Evolutionary conservation across 2,888 invertebrate species (phyloP).

Genomic region (Calliphora vomitoria): DNA sequence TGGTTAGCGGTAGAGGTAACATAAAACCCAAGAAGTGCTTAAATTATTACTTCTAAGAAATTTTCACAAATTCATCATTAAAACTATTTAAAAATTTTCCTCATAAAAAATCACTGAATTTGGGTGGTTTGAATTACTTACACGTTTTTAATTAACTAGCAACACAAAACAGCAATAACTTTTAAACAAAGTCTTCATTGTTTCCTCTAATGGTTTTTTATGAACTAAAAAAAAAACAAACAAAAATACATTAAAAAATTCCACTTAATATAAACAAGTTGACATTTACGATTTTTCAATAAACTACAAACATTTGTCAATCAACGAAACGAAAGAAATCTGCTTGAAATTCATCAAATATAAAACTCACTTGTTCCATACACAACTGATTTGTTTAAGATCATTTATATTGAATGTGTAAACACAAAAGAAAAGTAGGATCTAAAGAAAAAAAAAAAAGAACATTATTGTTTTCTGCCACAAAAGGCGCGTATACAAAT

Average conservation of each 20-base stretch:
- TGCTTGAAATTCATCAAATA: slow-evolving; percentile 18
- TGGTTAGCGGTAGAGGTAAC: too few species aligned
- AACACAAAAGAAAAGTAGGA: neutral
- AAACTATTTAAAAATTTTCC: neutral
- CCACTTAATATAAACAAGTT: slow-evolving; percentile 31
- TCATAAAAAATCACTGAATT: neutral
- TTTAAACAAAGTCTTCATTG: neutral
- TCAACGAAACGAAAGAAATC: neutral
- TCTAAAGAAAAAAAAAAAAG: slow-evolving; percentile 5
- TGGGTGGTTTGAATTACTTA: slow-evolving; percentile 15
- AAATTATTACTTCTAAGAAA: too few species aligned
- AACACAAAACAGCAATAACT: neutral
- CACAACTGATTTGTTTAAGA: slow-evolving; percentile 23
- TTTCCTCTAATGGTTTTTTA: neutral
- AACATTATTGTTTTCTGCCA: slow-evolving; percentile 63
- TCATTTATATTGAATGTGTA: neutral
- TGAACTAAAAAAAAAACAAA: neutral
- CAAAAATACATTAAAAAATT: slow-evolving; percentile 7
- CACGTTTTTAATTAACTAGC: slow-evolving; percentile 1
- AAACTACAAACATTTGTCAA: slow-evolving; percentile 43
- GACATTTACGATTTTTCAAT: slow-evolving; percentile 69
- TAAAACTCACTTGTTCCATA: slow-evolving; percentile 40
- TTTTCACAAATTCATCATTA: too few species aligned
- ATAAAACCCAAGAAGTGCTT: too few species aligned
- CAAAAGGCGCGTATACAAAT: slow-evolving; percentile 76